phyloP scores from a whole-genome alignment of 2,113 vertebrate genomes.

The Seriola aureovittata region DNA sequence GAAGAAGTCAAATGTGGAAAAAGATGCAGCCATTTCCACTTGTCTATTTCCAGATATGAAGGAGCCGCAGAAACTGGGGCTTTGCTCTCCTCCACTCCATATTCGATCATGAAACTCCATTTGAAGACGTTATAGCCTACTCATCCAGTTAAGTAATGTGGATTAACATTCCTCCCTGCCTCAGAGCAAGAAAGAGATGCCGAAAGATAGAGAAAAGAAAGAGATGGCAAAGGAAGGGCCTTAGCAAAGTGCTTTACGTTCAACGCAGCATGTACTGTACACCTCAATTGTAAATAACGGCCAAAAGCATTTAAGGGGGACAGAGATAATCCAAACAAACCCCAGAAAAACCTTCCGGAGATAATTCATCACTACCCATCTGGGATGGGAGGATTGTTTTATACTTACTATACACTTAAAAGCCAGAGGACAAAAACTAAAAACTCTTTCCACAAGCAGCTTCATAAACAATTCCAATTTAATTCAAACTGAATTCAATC shows the following conservation, averaged over 20 bases:
- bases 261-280: conserved; percentile 27
- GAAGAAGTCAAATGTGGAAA: neutral
- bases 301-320: conserved; percentile 67
- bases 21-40: conserved; percentile 54
- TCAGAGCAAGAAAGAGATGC: conserved; percentile 25
- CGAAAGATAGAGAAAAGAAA: neutral
- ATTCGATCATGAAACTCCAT: conserved; percentile 62
- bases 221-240: neutral
- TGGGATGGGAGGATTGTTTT: conserved; percentile 35
- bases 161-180: conserved; percentile 63
- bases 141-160: conserved; percentile 63
- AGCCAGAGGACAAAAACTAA: neutral
- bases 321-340: conserved; percentile 71
- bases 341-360: conserved; percentile 38
- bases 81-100: conserved; percentile 29
- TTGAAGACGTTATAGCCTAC: conserved; percentile 51
- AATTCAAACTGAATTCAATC: conserved; percentile 49
- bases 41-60: conserved; percentile 41
- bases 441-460: conserved; percentile 8
- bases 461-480: conserved; percentile 46
- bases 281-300: conserved; percentile 59
- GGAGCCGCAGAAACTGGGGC: neutral
- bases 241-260: conserved; percentile 12
- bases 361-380: conserved; percentile 58
- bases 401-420: conserved; percentile 28